phyloP scores from a whole-genome alignment of 2,888 invertebrate species.

The Polydrusus tereticollis region DNA sequence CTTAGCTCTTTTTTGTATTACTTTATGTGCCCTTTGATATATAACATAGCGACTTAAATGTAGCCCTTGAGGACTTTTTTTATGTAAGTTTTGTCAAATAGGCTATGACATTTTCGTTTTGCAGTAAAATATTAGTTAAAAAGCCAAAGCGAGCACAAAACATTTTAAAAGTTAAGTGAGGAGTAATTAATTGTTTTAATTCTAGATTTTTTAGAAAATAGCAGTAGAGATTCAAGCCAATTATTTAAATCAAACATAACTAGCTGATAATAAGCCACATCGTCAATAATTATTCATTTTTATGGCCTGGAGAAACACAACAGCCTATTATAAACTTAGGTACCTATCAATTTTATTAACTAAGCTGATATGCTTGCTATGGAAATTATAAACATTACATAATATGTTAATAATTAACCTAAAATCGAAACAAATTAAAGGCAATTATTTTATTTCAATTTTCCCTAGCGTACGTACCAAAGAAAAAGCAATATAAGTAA shows the following conservation, averaged over 20 bases:
- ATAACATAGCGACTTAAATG: constrained; percentile 35
- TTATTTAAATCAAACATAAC: too few relatives aligned
- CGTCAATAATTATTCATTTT: too few relatives aligned
- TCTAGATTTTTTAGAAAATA: background rate
- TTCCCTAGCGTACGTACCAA: background rate
- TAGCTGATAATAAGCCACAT: too few relatives aligned
- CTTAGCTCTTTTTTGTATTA: constrained; percentile 20
- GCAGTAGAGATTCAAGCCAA: too few relatives aligned
- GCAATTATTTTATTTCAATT: background rate
- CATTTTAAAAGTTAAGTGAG: background rate
- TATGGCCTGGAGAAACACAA: too few relatives aligned
- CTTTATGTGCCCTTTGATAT: constrained; percentile 35
- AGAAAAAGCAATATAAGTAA: background rate
- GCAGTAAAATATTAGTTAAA: constrained; percentile 16
- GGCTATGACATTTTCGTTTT: constrained; percentile 13
- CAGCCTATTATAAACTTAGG: too few relatives aligned
- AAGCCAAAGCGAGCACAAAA: background rate
- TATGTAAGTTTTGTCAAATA: constrained; percentile 9
- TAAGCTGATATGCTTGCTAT: too few relatives aligned
- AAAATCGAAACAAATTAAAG: background rate
- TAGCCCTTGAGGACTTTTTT: constrained; percentile 23
- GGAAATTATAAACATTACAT: too few relatives aligned
- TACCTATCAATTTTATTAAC: too few relatives aligned
- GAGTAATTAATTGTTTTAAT: background rate
- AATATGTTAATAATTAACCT: too few relatives aligned